Evolutionary conservation across 2,888 invertebrate species (phyloP), one percentile per base, ranked within the genome.

Genomic region (Spodoptera exigua): DNA sequence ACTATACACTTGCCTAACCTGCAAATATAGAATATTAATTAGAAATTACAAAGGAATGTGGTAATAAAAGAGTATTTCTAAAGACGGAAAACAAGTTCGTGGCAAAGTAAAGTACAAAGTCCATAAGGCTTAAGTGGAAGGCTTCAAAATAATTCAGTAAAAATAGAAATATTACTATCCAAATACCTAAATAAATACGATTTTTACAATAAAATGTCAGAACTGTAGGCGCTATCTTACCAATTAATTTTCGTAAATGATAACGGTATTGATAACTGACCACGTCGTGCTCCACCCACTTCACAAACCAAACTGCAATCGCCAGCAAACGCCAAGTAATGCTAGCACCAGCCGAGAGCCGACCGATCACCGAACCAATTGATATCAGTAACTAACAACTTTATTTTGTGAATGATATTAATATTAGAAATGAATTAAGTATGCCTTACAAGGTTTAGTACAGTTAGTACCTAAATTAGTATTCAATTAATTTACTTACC

Each of bases 61-160:
- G n/a, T 5, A 17, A 14, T 40, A 12, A 0, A 21, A 18, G 45
- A 45, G 16, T 37, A 14, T 39, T 12, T 27, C 11, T 32, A 49
- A 61, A 59, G 51, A 55, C 67, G 39, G 58, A 61, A 75, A 78
- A 64, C 57, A 54, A 61, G 53, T 65, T 74, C 68, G 62, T 70
- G 62, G 68, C 68, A 66, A 44, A 55, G 71, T 59, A 44, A 54
- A 61, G 74, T 64, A 63, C 83, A 83, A 83, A 83, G 83, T 83
- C 78, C 83, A 75, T 72, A 41, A 76, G 59, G 66, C 61, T 69
- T 65, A 40, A 49, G 17, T 40, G 57, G 36, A 52, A 69, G 52
- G 67, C 45, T 60, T 59, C 35, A 0, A 7, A 1, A 43, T 48
- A 39, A 27, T 11, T n/a, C 4, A 35, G 34, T 18, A 16, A 2